Base-by-base conservation (phyloP, 2,888 invertebrate species). In the Automeris io region DNA sequence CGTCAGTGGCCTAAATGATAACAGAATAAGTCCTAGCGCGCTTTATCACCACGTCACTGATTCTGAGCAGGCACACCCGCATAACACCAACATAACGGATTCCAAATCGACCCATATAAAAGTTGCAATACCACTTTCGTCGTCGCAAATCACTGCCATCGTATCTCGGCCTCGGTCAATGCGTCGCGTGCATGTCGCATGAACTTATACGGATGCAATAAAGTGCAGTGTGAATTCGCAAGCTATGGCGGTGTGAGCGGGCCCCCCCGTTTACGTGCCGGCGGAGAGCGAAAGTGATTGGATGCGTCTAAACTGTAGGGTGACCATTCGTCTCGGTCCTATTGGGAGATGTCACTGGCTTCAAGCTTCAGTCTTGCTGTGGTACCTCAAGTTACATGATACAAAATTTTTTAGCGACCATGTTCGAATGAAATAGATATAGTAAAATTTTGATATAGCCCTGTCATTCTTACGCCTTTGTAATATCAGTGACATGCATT, bases 61-160 rank as follows among this genome's bases (percentile, higher is more conserved):
- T 16, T 55, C 54, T 55, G 51, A 50, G 46, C 54, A 52, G 47
- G 50, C 45, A 51, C 48, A 61, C 66, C 72, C 70, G 70, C 75
- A 77, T 81, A 81, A 81, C 65, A 74, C 72, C 69, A 71, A 73
- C 78, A 69, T 75, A 77, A 78, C 68, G 57, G 54, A 70, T 55
- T 68, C 65, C 75, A 76, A 77, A 77, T 76, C 73, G 82, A 75
- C 81, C 82, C 57, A 83, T 81, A 80, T 83, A 80, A 85, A 85
- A 82, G 83, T 70, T 76, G 85, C 74, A 79, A 73, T 81, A 80
- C 85, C 85, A 86, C 85, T 86, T 86, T 86, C 85, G 76, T 69
- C 78, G 80, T 83, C 75, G 83, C 83, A 85, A 85, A 85, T 83
- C 85, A 82, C 74, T 67, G 75, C 68, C 70, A 61, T 58, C 67